Evolutionary conservation across 1,140 invertebrate genomes (phyloP).

Genomic region (Alviniconcha marisindica): DNA sequence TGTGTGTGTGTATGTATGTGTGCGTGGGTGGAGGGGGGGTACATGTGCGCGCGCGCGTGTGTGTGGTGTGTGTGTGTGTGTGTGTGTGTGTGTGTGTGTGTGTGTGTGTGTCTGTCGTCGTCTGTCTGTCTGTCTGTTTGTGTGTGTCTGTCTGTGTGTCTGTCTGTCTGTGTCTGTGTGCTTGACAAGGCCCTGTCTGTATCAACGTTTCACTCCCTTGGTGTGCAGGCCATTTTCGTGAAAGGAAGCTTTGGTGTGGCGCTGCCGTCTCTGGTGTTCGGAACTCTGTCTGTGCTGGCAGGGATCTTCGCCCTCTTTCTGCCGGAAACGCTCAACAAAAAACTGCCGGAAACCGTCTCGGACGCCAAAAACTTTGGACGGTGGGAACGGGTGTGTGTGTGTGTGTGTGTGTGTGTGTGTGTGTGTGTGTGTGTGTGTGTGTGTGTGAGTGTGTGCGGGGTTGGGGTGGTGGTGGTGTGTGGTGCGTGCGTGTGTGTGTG

Average conservation of each 20-base stretch:
- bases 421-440: background rate
- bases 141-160: too few species aligned
- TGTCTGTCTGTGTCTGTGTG: background rate
- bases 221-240: conserved; percentile 61
- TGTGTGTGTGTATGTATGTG: background rate
- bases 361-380: conserved; percentile 71
- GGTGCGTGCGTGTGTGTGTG: background rate
- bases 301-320: conserved; percentile 76
- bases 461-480: background rate
- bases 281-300: conserved; percentile 77
- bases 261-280: conserved; percentile 79
- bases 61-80: background rate
- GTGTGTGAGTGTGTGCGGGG: background rate
- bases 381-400: too few species aligned
- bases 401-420: background rate
- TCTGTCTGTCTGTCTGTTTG: background rate
- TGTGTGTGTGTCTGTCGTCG: background rate
- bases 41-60: background rate
- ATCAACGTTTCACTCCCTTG: background rate
- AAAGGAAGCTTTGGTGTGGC: conserved; percentile 77
- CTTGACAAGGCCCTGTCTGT: background rate
- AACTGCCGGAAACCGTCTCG: conserved; percentile 79
- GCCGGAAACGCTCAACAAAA: conserved; percentile 80
- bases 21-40: background rate
- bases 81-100: background rate